These are phyloP conservation scores for Pelmatolapia mariae DNA, from an alignment of 2,113 vertebrate species.

Conservation along the genomic window DNA sequence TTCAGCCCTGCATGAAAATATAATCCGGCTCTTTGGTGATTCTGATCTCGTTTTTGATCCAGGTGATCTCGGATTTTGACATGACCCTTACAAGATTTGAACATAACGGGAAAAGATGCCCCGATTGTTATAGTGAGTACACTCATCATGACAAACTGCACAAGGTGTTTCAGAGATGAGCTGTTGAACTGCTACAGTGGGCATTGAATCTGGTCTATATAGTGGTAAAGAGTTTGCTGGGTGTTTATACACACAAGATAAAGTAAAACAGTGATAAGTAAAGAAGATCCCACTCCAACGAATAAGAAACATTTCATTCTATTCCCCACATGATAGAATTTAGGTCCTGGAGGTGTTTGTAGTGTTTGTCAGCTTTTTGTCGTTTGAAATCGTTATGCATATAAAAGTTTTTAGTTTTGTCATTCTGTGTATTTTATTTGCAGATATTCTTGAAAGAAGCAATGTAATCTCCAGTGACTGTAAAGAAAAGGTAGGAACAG, in stretches of 20 bases:
- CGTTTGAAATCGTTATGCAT: neutral
- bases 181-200: neutral
- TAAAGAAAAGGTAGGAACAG: conserved; percentile 72
- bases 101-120: conserved; percentile 80
- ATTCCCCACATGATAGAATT: neutral
- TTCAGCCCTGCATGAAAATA: neutral
- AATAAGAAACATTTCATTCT: neutral
- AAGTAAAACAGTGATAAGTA: neutral
- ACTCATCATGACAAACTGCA: neutral
- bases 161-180: neutral
- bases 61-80: conserved; percentile 97
- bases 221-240: neutral
- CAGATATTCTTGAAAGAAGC: conserved; percentile 89
- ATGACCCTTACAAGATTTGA: conserved; percentile 91
- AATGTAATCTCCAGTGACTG: conserved; percentile 79
- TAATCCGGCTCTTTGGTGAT: neutral
- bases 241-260: neutral
- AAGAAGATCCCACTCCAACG: neutral
- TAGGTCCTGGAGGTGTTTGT: neutral
- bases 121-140: conserved; percentile 87
- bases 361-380: neutral
- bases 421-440: neutral
- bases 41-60: neutral
- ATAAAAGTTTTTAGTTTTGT: neutral
- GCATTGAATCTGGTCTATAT: neutral